phyloP scores from a whole-genome alignment of 2,113 vertebrate genomes.

The Gobius niger region DNA sequence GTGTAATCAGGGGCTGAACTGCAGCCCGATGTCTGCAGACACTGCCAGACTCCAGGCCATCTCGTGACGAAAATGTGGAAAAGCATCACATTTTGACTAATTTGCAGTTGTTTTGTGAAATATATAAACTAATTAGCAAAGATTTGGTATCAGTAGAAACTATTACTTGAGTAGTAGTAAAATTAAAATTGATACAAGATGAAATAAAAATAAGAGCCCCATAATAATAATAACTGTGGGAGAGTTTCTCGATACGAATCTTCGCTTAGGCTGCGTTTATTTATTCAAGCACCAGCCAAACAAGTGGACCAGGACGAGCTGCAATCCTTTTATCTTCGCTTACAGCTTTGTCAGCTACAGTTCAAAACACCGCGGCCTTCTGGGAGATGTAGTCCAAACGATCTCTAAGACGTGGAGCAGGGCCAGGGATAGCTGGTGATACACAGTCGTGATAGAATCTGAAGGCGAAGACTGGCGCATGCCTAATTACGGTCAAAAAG shows the following conservation, averaged over 20 bases:
- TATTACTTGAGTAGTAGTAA: too few species aligned
- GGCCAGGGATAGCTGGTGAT: conserved; percentile 22
- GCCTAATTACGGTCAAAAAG: conserved; percentile 75
- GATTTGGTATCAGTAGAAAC: too few species aligned
- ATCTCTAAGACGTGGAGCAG: conserved; percentile 55
- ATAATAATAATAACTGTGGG: conserved; percentile 66
- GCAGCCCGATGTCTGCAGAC: background rate
- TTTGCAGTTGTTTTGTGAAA: too few species aligned
- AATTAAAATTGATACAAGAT: too few species aligned
- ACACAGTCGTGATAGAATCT: conserved; percentile 68
- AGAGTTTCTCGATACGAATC: conserved; percentile 76
- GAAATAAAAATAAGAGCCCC: background rate
- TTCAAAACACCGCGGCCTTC: conserved; percentile 69
- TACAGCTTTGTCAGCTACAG: conserved; percentile 64
- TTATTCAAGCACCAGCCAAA: conserved; percentile 68
- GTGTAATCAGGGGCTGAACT: conserved; percentile 54
- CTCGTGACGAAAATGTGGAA: conserved; percentile 47
- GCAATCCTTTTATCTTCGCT: conserved; percentile 68
- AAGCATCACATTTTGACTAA: background rate
- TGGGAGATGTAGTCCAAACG: conserved; percentile 63
- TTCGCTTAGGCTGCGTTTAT: conserved; percentile 67
- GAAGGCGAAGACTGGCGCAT: conserved; percentile 57
- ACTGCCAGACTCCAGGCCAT: conserved; percentile 49
- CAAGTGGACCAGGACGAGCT: conserved; percentile 71
- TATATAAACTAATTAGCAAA: too few species aligned